Evolutionary conservation across 2,888 invertebrate species (phyloP).

Genomic region (Ectobius pallidus): DNA sequence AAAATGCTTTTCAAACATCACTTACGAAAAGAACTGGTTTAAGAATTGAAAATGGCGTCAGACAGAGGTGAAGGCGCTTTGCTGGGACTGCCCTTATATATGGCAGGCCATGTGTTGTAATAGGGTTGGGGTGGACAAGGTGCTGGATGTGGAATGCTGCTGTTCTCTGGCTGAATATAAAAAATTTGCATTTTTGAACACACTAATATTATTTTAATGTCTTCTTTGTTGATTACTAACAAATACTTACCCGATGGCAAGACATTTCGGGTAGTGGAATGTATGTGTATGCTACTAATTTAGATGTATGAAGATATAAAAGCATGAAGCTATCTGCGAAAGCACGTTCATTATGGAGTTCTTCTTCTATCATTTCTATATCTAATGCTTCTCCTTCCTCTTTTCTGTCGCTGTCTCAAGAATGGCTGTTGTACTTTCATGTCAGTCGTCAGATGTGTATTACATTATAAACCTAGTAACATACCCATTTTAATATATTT

Average conservation of each 20-base stretch:
- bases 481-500: no score
- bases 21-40: no score
- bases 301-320: background rate
- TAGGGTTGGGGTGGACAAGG: background rate
- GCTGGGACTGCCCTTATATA: background rate
- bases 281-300: background rate
- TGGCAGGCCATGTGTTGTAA: background rate
- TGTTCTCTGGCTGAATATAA: background rate
- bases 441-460: slow-evolving; percentile 12
- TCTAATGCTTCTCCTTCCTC: background rate
- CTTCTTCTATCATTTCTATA: background rate
- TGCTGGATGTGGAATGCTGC: slow-evolving; percentile 8
- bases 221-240: background rate
- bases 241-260: background rate
- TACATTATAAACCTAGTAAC: no score
- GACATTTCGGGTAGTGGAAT: background rate
- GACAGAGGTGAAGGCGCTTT: slow-evolving; percentile 13
- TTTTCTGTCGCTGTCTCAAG: slow-evolving; percentile 19
- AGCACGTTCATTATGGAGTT: slow-evolving; percentile 4
- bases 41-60: slow-evolving; percentile 21
- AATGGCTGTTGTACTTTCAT: slow-evolving; percentile 6
- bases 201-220: background rate
- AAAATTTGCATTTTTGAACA: background rate
- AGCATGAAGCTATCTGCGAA: slow-evolving; percentile 10
- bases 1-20: no score